Percentiles rank a stretch among this genome's conserved stretches.
Evolutionary conservation across 2,113 vertebrate genomes (phyloP).

Genomic region (Anhinga anhinga): DNA sequence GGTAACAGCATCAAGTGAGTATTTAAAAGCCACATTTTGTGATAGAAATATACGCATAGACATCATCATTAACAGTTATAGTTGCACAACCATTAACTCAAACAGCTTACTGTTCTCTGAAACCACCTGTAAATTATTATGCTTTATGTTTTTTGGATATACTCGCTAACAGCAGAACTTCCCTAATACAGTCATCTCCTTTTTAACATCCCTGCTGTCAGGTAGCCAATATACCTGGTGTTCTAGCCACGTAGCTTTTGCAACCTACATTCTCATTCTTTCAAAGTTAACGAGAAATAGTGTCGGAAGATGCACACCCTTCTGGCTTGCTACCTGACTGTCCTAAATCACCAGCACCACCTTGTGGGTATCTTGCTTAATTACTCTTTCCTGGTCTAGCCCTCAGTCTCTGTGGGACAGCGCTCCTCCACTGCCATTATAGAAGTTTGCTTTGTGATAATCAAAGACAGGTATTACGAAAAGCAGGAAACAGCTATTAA

Average conservation of each 20-base stretch:
- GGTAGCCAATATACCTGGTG: accelerated
- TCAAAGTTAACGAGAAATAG: accelerated
- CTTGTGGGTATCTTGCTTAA: accelerated
- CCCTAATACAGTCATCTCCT: accelerated
- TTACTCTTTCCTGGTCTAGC: accelerated
- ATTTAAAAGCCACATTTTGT: accelerated
- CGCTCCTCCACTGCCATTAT: accelerated
- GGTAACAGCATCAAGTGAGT: neutral
- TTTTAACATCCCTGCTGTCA: accelerated
- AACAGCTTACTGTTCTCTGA: accelerated
- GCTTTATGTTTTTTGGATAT: accelerated
- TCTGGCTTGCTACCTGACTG: neutral
- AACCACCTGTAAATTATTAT: accelerated
- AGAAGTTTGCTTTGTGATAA: no score
- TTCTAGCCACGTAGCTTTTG: accelerated
- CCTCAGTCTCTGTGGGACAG: neutral
- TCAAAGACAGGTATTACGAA: accelerated
- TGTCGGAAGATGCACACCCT: accelerated
- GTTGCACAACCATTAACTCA: accelerated
- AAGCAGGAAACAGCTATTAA: no score
- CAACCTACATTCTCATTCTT: neutral
- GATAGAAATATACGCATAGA: accelerated
- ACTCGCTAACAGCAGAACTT: accelerated
- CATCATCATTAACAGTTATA: accelerated
- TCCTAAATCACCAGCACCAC: neutral